Conservation (phyloP, 2,888 invertebrate species). For the Yponomeuta evonymella region DNA sequence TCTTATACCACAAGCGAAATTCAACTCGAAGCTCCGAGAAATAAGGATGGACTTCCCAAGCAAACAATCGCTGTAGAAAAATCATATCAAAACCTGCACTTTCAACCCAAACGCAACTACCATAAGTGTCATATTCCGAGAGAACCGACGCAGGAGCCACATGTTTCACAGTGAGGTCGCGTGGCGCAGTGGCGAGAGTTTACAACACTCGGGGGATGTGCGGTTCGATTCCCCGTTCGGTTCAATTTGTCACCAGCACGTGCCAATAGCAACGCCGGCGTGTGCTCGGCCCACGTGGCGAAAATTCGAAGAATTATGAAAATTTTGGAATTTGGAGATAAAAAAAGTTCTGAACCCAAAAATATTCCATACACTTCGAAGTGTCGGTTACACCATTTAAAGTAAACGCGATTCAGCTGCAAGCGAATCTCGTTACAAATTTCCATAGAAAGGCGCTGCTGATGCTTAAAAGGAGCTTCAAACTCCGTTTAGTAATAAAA, state of each 20-base stretch:
- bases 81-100: background rate
- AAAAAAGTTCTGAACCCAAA: background rate
- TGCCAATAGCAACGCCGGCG: background rate
- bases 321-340: background rate
- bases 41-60: background rate
- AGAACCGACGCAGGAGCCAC: background rate
- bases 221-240: conserved; percentile 6
- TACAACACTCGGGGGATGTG: conserved; percentile 6
- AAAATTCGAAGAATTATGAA: background rate
- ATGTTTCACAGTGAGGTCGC: background rate
- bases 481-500: too few relatives aligned
- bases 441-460: too few relatives aligned
- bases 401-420: too few relatives aligned
- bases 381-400: too few relatives aligned
- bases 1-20: background rate
- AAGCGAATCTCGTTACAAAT: too few relatives aligned
- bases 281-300: background rate
- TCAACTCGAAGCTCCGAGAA: background rate
- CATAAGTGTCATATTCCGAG: background rate
- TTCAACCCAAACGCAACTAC: background rate
- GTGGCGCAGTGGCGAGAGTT: background rate
- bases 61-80: too few relatives aligned
- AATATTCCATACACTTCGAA: background rate
- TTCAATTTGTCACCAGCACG: background rate
- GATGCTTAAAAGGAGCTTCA: too few relatives aligned